These are phyloP conservation scores for Amphipoea lucens DNA, from an alignment of 2,888 invertebrate genomes.

Conservation along the genomic window DNA sequence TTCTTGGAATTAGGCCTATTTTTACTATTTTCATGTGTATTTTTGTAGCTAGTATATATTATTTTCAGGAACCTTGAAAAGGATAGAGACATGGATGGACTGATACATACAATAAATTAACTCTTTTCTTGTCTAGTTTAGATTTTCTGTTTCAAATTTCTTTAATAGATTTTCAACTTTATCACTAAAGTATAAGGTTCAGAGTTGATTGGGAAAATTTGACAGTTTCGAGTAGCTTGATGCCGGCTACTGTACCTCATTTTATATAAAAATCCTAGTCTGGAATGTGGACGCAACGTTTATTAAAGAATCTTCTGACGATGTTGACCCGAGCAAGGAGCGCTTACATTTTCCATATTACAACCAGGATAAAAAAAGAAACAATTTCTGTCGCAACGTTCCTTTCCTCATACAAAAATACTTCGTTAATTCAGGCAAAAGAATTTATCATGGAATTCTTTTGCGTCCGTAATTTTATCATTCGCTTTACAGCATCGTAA, in stretches of 20 bases:
- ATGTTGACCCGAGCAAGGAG: background rate
- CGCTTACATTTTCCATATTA: background rate
- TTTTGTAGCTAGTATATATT: background rate
- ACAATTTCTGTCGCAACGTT: slow-evolving; percentile 37
- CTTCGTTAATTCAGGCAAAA: slow-evolving; percentile 31
- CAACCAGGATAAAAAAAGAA: slow-evolving; percentile 15
- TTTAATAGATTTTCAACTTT: no score
- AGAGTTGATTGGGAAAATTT: no score
- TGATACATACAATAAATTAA: background rate
- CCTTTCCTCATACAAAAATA: slow-evolving; percentile 25
- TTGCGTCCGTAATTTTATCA: slow-evolving; percentile 45
- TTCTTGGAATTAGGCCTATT: background rate
- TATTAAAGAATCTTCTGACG: background rate
- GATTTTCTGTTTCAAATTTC: background rate
- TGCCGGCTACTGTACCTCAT: background rate
- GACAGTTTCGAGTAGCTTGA: no score
- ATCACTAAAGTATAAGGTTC: no score
- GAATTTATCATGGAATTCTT: slow-evolving; percentile 49
- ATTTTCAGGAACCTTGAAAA: background rate
- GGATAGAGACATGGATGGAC: background rate
- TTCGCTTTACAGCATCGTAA: slow-evolving; percentile 46
- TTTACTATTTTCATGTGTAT: background rate
- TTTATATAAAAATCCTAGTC: background rate
- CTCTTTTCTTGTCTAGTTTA: background rate
- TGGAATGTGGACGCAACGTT: background rate